A percentile compares a stretch with the other conserved stretches of the same genome.
These are phyloP conservation scores for Pyralis farinalis DNA, from an alignment of 2,888 invertebrate genomes.

Conservation along the genomic window DNA sequence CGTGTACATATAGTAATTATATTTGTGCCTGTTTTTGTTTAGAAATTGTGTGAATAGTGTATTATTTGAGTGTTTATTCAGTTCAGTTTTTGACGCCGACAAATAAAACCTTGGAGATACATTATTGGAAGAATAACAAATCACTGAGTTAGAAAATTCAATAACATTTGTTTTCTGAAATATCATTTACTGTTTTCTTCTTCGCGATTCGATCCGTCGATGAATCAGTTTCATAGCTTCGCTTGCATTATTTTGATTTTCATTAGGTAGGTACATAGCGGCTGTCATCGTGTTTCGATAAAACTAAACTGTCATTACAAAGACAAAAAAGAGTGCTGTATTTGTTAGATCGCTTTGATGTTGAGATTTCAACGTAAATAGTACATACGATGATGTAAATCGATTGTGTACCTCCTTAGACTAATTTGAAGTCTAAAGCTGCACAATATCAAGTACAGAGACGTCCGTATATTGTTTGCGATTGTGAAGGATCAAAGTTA, in stretches of 20 bases:
- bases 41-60: slow-evolving; percentile 82
- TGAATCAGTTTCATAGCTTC: slow-evolving; percentile 76
- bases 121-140: slow-evolving; percentile 58
- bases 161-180: slow-evolving; percentile 30
- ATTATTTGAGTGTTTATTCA: slow-evolving; percentile 80
- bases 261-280: slow-evolving; percentile 50
- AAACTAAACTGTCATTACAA: slow-evolving; percentile 66
- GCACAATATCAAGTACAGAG: slow-evolving; percentile 35
- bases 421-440: slow-evolving; percentile 38
- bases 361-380: slow-evolving; percentile 35
- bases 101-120: slow-evolving; percentile 65
- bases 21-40: slow-evolving; percentile 83
- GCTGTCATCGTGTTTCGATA: slow-evolving; percentile 73
- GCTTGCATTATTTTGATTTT: slow-evolving; percentile 78
- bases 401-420: slow-evolving; percentile 38
- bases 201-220: slow-evolving; percentile 81
- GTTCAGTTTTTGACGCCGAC: slow-evolving; percentile 84
- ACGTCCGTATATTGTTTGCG: slow-evolving; percentile 53
- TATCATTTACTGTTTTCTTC: slow-evolving; percentile 55
- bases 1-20: slow-evolving; percentile 88
- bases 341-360: slow-evolving; percentile 49
- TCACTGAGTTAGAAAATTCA: slow-evolving; percentile 42
- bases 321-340: slow-evolving; percentile 56
- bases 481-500: slow-evolving; percentile 50
- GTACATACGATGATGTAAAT: slow-evolving; percentile 56